Conservation (phyloP, 1,140 invertebrate genomes). For the Zaprionus africanus region DNA sequence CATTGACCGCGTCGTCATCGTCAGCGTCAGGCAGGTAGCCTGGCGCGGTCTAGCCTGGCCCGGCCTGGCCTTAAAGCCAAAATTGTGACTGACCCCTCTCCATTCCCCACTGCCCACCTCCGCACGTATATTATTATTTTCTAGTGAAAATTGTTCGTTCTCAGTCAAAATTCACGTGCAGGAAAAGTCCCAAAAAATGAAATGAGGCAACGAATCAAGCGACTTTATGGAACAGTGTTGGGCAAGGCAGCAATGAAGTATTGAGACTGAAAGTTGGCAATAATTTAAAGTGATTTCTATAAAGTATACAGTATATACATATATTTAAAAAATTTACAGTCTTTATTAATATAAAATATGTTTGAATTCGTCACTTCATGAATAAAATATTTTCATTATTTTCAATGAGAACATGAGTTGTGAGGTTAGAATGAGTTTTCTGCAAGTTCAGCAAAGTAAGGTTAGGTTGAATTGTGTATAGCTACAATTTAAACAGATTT, state of each 20-base stretch:
- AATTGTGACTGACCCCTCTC: not conserved
- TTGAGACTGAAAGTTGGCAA: not conserved
- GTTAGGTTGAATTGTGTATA: no score
- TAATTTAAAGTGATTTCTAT: no score
- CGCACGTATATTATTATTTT: not conserved
- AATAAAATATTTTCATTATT: no score
- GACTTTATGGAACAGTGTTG: not conserved
- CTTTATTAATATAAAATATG: no score
- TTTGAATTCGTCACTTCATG: no score
- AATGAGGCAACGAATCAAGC: not conserved
- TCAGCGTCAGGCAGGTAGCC: not conserved
- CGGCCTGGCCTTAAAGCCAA: not conserved
- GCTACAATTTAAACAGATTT: no score
- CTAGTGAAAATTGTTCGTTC: not conserved
- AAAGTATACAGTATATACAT: no score
- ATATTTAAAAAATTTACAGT: no score
- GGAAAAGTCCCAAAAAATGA: not conserved
- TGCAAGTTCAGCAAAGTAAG: no score
- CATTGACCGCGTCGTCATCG: slow-evolving; percentile 58
- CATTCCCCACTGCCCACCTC: not conserved
- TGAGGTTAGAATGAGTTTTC: no score
- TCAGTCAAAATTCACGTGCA: not conserved
- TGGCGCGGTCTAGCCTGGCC: not conserved
- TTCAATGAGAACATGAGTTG: no score
- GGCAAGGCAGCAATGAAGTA: not conserved